phyloP scores from a whole-genome alignment of 2,797 vertebrate species.

The Anguilla marmorata region DNA sequence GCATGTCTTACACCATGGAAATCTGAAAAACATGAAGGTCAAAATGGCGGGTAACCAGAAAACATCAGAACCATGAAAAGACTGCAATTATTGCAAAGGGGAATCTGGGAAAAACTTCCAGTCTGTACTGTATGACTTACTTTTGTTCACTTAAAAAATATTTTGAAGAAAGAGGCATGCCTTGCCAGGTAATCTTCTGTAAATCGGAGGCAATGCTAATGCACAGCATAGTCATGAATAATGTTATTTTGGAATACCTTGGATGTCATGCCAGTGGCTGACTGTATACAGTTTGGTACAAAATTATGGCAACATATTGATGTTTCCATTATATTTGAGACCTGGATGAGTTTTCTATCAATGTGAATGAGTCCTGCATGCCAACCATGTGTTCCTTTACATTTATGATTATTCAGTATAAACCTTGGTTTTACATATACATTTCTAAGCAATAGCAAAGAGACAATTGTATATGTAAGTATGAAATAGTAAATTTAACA shows the following conservation, averaged over 20 bases:
- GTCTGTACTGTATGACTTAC: not conserved
- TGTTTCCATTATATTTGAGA: not conserved
- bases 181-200: not conserved
- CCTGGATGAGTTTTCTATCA: not conserved
- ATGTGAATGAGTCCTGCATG: not conserved
- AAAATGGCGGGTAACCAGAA: not conserved
- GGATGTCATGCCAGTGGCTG: not conserved
- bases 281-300: not conserved
- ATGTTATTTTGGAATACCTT: not conserved
- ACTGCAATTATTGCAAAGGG: not conserved
- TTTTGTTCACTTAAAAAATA: not conserved
- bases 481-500: not conserved
- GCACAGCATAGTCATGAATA: not conserved
- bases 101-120: not conserved
- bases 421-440: constrained; percentile 3
- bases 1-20: not conserved
- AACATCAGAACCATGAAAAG: not conserved
- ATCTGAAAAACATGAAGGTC: not conserved
- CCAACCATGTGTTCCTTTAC: not conserved
- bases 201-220: not conserved
- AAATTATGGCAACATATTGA: not conserved
- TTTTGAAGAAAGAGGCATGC: not conserved
- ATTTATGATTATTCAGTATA: not conserved
- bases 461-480: not conserved
- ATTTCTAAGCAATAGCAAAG: not conserved